phyloP scores from a whole-genome alignment of 2,797 vertebrate genomes.

The Xiphophorus birchmanni region DNA sequence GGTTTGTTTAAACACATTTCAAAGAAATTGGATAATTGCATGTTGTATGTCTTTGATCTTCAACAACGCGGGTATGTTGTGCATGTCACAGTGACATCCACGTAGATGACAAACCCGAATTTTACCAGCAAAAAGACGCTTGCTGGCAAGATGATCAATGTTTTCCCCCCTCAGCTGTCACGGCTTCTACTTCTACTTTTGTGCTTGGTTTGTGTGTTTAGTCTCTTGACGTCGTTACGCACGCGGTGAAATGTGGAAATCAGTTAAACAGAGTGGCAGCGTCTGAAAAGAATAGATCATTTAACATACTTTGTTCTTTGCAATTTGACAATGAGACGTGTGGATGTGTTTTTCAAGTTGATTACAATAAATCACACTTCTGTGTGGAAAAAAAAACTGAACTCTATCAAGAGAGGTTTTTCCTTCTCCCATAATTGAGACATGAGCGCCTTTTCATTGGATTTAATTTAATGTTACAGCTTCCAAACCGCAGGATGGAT shows the following conservation, averaged over 20 bases:
- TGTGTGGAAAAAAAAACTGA: neutral
- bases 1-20: neutral
- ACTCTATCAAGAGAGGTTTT: constrained; percentile 20
- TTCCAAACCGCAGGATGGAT: constrained; percentile 36
- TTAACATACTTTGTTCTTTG: neutral
- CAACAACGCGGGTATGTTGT: too few relatives aligned
- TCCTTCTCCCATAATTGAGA: constrained; percentile 33
- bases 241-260: neutral
- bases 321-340: neutral
- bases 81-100: neutral
- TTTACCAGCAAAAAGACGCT: neutral
- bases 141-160: neutral
- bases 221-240: neutral
- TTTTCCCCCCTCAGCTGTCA: neutral
- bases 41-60: neutral
- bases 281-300: neutral
- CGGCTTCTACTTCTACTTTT: neutral
- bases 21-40: neutral
- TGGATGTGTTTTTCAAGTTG: neutral
- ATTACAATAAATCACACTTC: constrained; percentile 28
- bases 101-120: neutral
- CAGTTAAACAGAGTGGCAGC: neutral
- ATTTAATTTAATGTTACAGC: constrained; percentile 28
- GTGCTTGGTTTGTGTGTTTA: neutral
- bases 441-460: constrained; percentile 15